Evolutionary conservation across 2,888 invertebrate genomes (phyloP).

Genomic region (Dasypolia templi): DNA sequence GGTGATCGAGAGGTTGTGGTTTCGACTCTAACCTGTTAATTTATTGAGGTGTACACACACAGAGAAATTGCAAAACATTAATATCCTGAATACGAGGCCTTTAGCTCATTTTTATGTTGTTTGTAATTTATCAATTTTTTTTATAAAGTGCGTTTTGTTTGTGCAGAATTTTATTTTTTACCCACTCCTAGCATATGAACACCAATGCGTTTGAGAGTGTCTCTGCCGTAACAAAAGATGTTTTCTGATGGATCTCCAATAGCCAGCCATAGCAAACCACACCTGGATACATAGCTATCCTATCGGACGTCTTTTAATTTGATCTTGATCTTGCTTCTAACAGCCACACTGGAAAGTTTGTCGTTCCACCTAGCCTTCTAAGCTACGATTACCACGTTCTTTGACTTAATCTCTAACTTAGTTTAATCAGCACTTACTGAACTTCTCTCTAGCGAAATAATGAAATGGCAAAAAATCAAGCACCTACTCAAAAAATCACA

Average conservation of each 20-base stretch:
- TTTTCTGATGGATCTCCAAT: neutral
- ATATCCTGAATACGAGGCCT: too few relatives aligned
- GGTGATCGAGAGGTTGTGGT: neutral
- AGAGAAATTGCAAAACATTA: too few relatives aligned
- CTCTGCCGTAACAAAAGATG: neutral
- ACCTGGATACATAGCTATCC: neutral
- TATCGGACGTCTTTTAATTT: neutral
- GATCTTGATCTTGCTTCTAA: neutral
- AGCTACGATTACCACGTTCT: too few relatives aligned
- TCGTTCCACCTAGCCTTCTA: neutral
- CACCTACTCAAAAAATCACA: constrained; percentile 26
- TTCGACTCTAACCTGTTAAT: neutral
- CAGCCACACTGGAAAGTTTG: neutral
- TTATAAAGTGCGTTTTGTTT: too few relatives aligned
- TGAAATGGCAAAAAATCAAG: constrained; percentile 24
- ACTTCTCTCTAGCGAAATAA: constrained; percentile 23
- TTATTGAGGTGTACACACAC: constrained; percentile 1
- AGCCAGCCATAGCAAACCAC: neutral
- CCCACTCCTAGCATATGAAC: neutral
- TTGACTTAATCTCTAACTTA: constrained; percentile 24
- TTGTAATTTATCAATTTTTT: too few relatives aligned
- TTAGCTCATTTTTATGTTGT: too few relatives aligned
- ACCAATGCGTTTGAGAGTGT: too few relatives aligned
- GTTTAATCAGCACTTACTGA: constrained; percentile 14
- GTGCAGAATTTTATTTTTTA: too few relatives aligned